Conservation (phyloP, 2,797 vertebrate genomes). For the Mus minutoides region DNA sequence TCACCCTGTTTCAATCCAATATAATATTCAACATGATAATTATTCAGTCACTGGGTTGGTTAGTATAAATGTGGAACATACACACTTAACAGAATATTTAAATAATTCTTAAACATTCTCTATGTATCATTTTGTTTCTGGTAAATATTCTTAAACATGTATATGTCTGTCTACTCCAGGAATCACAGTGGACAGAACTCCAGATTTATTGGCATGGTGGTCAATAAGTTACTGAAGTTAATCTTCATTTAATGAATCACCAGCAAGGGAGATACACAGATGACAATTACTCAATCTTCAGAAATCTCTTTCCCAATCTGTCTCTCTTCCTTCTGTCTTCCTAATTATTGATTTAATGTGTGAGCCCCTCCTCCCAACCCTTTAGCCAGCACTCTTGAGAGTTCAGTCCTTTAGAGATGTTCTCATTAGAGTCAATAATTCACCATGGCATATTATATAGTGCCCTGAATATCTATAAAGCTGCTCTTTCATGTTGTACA, state of each 20-base stretch:
- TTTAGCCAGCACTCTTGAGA: constrained; percentile 67
- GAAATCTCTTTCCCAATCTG: constrained; percentile 76
- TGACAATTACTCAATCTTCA: constrained; percentile 76
- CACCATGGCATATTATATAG: constrained; percentile 77
- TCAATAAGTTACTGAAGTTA: constrained; percentile 76
- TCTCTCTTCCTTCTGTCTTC: constrained; percentile 67
- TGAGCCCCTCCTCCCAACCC: constrained; percentile 64
- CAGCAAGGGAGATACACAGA: constrained; percentile 66
- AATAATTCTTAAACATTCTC: constrained; percentile 41
- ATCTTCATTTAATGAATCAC: constrained; percentile 78
- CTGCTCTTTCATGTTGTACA: constrained; percentile 78
- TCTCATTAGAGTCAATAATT: constrained; percentile 81
- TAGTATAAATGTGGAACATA: constrained; percentile 24
- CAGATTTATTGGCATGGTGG: constrained; percentile 66
- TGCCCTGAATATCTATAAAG: constrained; percentile 75
- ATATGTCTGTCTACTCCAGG: constrained; percentile 23
- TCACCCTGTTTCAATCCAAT: background rate
- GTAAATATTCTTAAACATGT: background rate
- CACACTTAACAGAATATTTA: background rate
- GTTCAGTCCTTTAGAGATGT: constrained; percentile 75
- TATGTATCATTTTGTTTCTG: background rate
- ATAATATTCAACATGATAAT: background rate
- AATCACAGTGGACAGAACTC: background rate
- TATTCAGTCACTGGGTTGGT: background rate
- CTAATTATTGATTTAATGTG: constrained; percentile 80